Evolutionary conservation across 2,888 invertebrate genomes (phyloP).

Genomic region (Drosophila dives): DNA sequence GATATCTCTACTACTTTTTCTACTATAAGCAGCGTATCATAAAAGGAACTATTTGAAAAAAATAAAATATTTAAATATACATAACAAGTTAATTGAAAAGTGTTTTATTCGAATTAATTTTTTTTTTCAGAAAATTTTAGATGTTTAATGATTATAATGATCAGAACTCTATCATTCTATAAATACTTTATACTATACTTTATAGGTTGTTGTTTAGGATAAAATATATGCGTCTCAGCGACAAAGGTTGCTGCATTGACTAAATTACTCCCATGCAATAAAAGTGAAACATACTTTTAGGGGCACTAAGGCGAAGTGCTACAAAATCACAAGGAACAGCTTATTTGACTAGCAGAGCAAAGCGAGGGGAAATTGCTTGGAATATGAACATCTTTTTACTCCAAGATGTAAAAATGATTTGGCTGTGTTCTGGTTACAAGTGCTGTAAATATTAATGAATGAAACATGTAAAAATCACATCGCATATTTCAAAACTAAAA

Average conservation of each 20-base stretch:
- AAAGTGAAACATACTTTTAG: neutral
- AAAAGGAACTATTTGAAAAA: constrained; percentile 51
- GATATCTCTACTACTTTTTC: constrained; percentile 40
- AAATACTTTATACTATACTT: neutral
- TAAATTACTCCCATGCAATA: neutral
- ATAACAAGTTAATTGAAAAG: constrained; percentile 15
- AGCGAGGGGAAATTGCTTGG: neutral
- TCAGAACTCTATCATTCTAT: neutral
- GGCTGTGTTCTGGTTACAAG: neutral
- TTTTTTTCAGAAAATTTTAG: too few relatives aligned
- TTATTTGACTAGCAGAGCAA: neutral
- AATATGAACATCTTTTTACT: neutral
- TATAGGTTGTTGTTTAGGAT: neutral
- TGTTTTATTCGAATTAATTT: neutral
- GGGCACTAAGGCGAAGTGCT: neutral
- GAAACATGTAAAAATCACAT: neutral
- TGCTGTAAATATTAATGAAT: neutral
- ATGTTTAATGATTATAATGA: neutral
- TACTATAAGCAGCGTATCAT: constrained; percentile 55
- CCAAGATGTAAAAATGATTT: neutral
- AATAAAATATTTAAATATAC: constrained; percentile 49
- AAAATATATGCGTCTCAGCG: neutral
- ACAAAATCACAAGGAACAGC: neutral
- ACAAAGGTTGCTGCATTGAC: neutral
- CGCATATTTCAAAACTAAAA: constrained; percentile 1